Percentiles rank a stretch among this genome's conserved stretches.
Conservation (phyloP, 2,888 invertebrate genomes). For the Argyresthia goedartella region DNA sequence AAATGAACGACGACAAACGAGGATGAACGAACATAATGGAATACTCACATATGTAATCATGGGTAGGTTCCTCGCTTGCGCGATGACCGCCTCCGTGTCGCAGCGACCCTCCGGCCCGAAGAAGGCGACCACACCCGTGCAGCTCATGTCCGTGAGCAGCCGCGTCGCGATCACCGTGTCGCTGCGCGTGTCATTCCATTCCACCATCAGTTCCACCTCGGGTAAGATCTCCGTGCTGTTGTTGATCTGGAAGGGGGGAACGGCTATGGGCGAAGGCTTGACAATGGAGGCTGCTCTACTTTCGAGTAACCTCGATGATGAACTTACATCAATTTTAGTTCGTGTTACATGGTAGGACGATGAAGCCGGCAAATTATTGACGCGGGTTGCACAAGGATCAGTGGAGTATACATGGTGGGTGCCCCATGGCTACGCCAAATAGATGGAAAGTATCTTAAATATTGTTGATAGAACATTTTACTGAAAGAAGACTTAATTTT, state of each 20-base stretch:
- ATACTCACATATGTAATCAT: constrained; percentile 97
- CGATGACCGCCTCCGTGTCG: constrained; percentile 93
- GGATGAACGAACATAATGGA: not conserved
- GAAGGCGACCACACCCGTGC: constrained; percentile 90
- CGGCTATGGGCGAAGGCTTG: not conserved
- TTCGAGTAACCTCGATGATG: too few relatives aligned
- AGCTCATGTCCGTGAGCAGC: constrained; percentile 91
- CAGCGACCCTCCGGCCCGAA: constrained; percentile 97
- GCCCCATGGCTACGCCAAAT: too few relatives aligned
- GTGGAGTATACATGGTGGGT: too few relatives aligned
- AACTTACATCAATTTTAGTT: too few relatives aligned
- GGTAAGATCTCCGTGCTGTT: constrained; percentile 77
- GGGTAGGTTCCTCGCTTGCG: constrained; percentile 93
- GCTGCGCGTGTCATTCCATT: constrained; percentile 89
- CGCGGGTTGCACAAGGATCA: too few relatives aligned
- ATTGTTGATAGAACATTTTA: too few relatives aligned
- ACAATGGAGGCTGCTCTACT: too few relatives aligned
- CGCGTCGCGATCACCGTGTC: constrained; percentile 87
- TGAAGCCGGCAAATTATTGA: too few relatives aligned
- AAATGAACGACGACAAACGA: too few relatives aligned
- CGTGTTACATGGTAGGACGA: too few relatives aligned
- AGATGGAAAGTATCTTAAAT: too few relatives aligned
- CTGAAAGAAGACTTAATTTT: too few relatives aligned
- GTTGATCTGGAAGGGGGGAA: constrained; percentile 74
- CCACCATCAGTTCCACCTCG: constrained; percentile 77